phyloP scores from a whole-genome alignment of 2,113 vertebrate species.

The Equus quagga region DNA sequence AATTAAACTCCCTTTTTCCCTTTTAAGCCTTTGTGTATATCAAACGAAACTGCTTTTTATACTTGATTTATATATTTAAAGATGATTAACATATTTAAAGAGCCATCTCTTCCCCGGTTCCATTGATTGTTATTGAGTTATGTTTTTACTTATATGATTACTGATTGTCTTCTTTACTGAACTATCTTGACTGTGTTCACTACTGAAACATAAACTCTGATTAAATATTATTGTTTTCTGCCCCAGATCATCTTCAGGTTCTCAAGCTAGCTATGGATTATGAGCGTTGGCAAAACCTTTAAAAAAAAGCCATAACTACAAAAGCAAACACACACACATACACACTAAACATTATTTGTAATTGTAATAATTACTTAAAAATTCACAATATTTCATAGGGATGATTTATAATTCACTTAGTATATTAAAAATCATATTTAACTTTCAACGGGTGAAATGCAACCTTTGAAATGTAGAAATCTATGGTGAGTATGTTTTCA shows the following conservation, averaged over 20 bases:
- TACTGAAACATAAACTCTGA: neutral
- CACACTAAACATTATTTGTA: neutral
- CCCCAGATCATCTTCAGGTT: neutral
- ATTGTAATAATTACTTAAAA: neutral
- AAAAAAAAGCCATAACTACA: neutral
- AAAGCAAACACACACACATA: neutral
- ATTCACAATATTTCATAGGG: neutral
- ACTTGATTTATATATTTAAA: neutral
- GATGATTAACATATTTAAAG: neutral
- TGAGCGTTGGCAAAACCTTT: neutral
- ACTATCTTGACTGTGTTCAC: neutral
- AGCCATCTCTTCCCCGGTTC: neutral
- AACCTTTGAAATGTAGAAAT: neutral
- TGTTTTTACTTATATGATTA: neutral
- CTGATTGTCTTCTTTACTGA: neutral
- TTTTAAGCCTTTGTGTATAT: neutral
- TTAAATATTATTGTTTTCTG: neutral
- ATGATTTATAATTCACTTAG: neutral
- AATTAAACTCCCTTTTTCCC: neutral
- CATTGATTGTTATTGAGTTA: neutral
- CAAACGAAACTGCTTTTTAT: neutral
- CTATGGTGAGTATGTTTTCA: neutral
- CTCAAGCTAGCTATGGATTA: neutral
- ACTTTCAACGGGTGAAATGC: neutral
- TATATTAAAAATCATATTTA: neutral